phyloP scores from a whole-genome alignment of 2,113 vertebrate species.

The Macrotis lagotis region DNA sequence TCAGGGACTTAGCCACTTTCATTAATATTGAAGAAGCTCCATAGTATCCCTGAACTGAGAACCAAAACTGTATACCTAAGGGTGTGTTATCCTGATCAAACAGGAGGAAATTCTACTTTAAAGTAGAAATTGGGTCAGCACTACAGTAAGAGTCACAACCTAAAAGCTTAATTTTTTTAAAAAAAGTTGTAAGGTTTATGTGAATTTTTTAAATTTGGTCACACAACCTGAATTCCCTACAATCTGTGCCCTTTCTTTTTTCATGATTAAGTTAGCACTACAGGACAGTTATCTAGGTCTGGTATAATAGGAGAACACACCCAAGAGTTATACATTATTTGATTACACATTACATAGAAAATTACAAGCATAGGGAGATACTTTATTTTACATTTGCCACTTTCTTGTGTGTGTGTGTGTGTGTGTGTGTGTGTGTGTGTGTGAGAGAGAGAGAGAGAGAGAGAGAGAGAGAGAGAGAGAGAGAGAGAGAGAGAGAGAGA shows the following conservation, averaged over 20 bases:
- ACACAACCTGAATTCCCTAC: not conserved
- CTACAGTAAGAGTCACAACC: conserved; percentile 19
- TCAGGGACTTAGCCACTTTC: not conserved
- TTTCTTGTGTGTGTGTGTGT: not conserved
- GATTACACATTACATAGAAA: not conserved
- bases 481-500: too few species aligned
- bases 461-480: too few species aligned
- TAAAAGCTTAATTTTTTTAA: not conserved
- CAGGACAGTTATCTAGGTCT: not conserved
- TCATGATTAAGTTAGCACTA: not conserved
- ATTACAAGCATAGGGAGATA: not conserved
- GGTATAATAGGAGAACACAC: not conserved
- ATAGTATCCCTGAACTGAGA: conserved; percentile 30
- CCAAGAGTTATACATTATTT: not conserved
- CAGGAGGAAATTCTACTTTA: conserved; percentile 66
- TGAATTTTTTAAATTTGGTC: not conserved
- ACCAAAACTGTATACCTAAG: conserved; percentile 44
- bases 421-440: too few species aligned
- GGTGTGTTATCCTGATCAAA: conserved; percentile 50
- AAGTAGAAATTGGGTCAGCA: conserved; percentile 61
- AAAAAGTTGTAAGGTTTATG: not conserved
- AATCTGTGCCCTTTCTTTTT: not conserved
- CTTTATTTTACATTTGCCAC: not conserved
- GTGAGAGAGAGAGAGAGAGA: too few species aligned
- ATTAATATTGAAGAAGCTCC: conserved; percentile 23